Conservation (phyloP, 2,888 invertebrate species). For the Hyposoter dolosus region DNA sequence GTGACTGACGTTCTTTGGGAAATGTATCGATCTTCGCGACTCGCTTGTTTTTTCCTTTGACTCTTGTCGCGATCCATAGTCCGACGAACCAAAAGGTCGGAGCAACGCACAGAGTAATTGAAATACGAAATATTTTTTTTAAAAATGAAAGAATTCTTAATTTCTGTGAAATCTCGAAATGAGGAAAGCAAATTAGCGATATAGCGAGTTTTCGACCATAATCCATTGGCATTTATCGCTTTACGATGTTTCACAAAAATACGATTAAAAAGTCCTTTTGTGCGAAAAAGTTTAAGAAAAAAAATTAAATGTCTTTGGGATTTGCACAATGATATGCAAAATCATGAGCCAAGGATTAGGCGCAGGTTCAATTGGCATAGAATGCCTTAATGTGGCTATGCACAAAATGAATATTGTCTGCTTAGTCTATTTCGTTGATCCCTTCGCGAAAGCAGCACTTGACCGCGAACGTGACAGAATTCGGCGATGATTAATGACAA, state of each 20-base stretch:
- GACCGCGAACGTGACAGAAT: conserved; percentile 38
- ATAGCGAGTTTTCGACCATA: neutral
- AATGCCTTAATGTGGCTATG: neutral
- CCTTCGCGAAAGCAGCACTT: conserved; percentile 23
- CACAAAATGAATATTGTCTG: neutral
- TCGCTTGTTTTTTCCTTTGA: conserved; percentile 1
- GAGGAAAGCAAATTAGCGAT: neutral
- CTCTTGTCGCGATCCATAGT: neutral
- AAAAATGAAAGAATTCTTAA: neutral
- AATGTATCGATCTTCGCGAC: conserved; percentile 49
- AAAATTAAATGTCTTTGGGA: conserved; percentile 8
- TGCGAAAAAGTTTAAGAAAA: neutral
- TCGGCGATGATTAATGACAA: conserved; percentile 66
- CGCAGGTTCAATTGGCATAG: conserved; percentile 3
- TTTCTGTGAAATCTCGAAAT: neutral
- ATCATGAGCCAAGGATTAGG: conserved; percentile 32
- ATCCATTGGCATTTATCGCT: neutral
- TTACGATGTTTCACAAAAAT: neutral
- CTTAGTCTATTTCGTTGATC: conserved; percentile 2
- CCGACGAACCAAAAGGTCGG: neutral
- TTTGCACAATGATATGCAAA: conserved; percentile 36
- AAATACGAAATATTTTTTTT: neutral
- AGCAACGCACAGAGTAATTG: conserved; percentile 1
- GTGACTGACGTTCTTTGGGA: conserved; percentile 33
- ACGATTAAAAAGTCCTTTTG: neutral